phyloP scores from a whole-genome alignment of 2,113 vertebrate species.

The Porphyrio hochstetteri region DNA sequence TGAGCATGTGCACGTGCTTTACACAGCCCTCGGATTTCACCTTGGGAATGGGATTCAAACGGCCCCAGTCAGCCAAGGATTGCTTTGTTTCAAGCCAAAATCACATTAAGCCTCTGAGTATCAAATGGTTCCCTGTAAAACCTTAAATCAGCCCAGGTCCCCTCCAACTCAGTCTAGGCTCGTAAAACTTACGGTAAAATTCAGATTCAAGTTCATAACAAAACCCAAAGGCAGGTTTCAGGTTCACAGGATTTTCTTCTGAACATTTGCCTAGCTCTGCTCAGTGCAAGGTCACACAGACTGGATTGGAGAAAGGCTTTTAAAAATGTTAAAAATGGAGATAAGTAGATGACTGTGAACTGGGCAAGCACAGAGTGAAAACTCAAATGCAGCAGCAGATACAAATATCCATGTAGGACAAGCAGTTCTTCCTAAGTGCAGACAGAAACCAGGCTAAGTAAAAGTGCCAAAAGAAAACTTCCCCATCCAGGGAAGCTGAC shows the following conservation, averaged over 20 bases:
- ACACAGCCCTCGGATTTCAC: conserved; percentile 13
- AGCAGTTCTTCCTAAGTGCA: neutral
- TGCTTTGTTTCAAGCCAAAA: conserved; percentile 44
- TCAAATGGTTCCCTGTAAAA: conserved; percentile 58
- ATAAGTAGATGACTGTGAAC: neutral
- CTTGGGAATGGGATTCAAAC: neutral
- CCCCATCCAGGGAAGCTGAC: neutral
- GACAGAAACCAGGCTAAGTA: neutral
- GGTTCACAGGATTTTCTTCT: conserved; percentile 31
- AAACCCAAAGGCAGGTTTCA: conserved; percentile 54
- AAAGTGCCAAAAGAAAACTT: neutral
- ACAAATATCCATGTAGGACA: neutral
- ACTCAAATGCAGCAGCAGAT: neutral
- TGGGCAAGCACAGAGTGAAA: neutral
- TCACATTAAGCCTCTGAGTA: conserved; percentile 35
- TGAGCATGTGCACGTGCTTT: accelerated
- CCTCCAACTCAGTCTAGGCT: conserved; percentile 27
- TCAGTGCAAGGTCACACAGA: conserved; percentile 15
- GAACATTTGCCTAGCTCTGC: conserved; percentile 16
- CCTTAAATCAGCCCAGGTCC: conserved; percentile 36
- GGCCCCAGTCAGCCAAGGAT: conserved; percentile 1
- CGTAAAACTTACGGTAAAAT: conserved; percentile 33
- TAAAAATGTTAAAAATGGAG: neutral
- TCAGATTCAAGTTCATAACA: conserved; percentile 44
- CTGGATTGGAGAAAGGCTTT: neutral